A percentile compares a stretch with the other conserved stretches of the same genome.
Conservation (phyloP, 1,140 invertebrate genomes). For the Diachasma alloeum region DNA sequence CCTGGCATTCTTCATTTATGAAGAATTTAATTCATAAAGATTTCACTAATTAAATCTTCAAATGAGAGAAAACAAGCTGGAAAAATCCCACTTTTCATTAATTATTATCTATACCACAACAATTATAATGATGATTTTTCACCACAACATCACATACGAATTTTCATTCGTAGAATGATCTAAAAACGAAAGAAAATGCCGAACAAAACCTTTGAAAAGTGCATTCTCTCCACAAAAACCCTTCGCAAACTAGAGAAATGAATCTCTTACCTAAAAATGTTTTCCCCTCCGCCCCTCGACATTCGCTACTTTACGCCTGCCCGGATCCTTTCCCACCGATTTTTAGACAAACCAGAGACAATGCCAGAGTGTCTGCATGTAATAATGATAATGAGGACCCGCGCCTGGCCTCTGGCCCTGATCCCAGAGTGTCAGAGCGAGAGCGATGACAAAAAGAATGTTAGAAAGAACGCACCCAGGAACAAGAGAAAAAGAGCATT, state of each 20-base stretch:
- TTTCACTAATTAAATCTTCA: background rate
- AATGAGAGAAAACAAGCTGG: no score
- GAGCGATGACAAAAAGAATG: background rate
- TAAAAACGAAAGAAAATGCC: no score
- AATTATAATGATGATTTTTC: no score
- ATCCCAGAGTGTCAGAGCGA: background rate
- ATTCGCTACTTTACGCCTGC: constrained; percentile 44
- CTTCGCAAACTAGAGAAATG: background rate
- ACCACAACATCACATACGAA: no score
- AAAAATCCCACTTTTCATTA: no score
- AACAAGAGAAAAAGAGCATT: constrained; percentile 19
- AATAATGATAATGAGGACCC: constrained; percentile 51
- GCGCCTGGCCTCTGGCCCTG: constrained; percentile 25
- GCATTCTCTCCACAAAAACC: background rate
- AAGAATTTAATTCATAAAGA: background rate
- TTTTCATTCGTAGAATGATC: no score
- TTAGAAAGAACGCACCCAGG: background rate
- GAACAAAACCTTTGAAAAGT: background rate
- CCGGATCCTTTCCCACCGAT: constrained; percentile 24
- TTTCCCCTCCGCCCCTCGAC: constrained; percentile 72
- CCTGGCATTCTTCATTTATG: background rate
- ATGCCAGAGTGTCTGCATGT: constrained; percentile 44
- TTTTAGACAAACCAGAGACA: constrained; percentile 21
- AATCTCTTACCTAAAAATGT: constrained; percentile 79
- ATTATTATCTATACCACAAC: no score